A percentile compares a stretch with the other conserved stretches of the same genome.
Evolutionary conservation across 2,797 vertebrate species (phyloP).

Genomic region (Rhabdophis nuchalis): DNA sequence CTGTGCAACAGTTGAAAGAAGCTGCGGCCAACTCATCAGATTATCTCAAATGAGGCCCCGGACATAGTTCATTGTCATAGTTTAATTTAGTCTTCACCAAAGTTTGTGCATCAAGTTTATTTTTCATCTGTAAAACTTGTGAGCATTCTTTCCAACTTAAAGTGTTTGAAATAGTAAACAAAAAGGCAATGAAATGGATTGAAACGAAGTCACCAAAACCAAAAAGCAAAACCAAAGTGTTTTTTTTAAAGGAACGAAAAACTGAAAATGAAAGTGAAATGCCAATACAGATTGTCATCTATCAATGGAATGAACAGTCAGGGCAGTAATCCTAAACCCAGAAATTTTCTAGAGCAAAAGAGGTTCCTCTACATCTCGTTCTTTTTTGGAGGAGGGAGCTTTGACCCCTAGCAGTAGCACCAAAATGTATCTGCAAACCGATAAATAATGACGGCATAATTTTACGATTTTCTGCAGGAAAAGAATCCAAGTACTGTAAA

Average conservation of each 20-base stretch:
- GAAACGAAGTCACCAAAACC: background rate
- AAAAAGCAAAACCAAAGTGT: background rate
- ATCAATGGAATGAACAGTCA: background rate
- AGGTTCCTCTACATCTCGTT: background rate
- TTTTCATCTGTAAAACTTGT: background rate
- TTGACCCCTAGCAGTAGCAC: background rate
- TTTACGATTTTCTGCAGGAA: background rate
- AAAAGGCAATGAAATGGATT: background rate
- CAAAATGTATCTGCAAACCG: background rate
- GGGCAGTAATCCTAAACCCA: background rate
- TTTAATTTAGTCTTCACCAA: background rate
- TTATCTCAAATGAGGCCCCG: background rate
- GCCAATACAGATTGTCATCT: background rate
- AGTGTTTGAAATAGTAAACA: background rate
- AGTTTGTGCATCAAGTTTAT: background rate
- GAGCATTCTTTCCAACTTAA: background rate
- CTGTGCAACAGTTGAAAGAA: slow-evolving; percentile 34
- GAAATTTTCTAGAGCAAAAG: background rate
- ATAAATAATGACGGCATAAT: background rate
- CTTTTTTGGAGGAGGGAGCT: background rate
- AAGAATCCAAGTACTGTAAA: background rate
- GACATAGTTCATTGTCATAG: background rate
- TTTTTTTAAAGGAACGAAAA: background rate
- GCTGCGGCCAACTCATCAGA: slow-evolving; percentile 24
- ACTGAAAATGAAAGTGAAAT: background rate